Evolutionary conservation across 2,888 invertebrate species (phyloP), one percentile per base, ranked within the genome.

Genomic region (Tiliacea aurago): DNA sequence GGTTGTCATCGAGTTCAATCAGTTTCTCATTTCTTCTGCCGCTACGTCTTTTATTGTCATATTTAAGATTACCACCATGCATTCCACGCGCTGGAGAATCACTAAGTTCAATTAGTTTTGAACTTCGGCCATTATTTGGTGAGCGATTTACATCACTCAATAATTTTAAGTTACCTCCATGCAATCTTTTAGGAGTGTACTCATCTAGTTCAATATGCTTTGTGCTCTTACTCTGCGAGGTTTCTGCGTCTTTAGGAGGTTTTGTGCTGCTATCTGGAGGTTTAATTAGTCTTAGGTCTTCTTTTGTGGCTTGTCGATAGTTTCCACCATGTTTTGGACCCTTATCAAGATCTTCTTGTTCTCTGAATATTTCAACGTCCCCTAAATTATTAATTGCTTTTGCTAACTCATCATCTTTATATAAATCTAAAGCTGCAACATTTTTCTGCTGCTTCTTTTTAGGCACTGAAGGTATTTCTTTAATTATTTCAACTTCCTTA

Each of bases 321-420:
- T 96, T 96, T 43, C 96, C 96, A 58, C 96, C 96, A 85, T 96
- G 96, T 82, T 90, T 93, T 11, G 95, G 95, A 7, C 94, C 94
- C 41, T 89, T 90, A 41, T 88, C 89, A 6, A 95, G 77, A 79
- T 95, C 91, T 67, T 95, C 84, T 69, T 92, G 90, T 78, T 93
- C 91, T 78, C 89, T 92, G 68, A 96, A 96, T 83, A 96, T 89
- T 91, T 96, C 96, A 20, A 96, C 94, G 62, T 93, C 95, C 15
- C 93, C 92, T 72, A 96, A 86, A 84, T 94, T 93, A 80, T 96
- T 96, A 37, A 96, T 88, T 72, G 95, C 94, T 86, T 93, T 92
- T 47, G 96, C 95, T 77, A 96, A 89, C 37, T 93, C 92, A 59
- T 95, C 94, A 77, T 96, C 95, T 89, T 93, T 95, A 53, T 94